Evolutionary conservation across 2,888 invertebrate genomes (phyloP), one percentile per base, ranked within the genome.

Genomic region (Drosophila anceps): DNA sequence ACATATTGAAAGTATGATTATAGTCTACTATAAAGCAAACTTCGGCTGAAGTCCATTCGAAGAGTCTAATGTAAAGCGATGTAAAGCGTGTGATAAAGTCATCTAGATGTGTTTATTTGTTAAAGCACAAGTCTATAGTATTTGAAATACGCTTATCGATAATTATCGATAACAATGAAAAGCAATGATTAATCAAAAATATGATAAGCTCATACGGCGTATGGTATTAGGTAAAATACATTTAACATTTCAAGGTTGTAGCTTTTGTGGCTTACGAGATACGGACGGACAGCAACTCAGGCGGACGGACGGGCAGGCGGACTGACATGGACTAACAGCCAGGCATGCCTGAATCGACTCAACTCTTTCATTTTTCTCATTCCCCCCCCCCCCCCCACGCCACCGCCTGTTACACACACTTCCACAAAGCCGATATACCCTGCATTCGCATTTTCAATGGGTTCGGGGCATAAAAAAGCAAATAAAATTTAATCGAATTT

Each of bases 401-500:
- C n/a, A n/a, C 12, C 10, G 20, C 20, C 20, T 5, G 6, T 20
- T 12, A 13, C 13, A 10, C 15, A 1, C 27, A n/a, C 5, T 4
- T 15, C 4, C 24, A 15, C 15, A 4, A n/a, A 48, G 3, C 48
- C 29, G 12, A 50, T 31, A 18, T 31, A 18, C 29, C 48, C 31
- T 2, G 2, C 12, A n/a, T 1, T 10, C 3, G 31, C n/a, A 31
- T 9, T 27, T 5, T 48, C 29, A 27, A 27, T 10, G 48, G 29
- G n/a, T n/a, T n/a, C 12, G 7, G n/a, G 29, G 31, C 18, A 31
- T 18, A 18, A 31, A 31, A 31, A 7, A 31, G n/a, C 48, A 50
- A 50, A 50, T 50, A 31, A 31, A 50, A 50, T 50, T 31, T 31
- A 50, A 50, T 50, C 48, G 18, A 50, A 31, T 50, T 31, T 18